Evolutionary conservation across 2,113 vertebrate species (phyloP), one percentile per base, ranked within the genome.

Genomic region (Arvicanthis niloticus): DNA sequence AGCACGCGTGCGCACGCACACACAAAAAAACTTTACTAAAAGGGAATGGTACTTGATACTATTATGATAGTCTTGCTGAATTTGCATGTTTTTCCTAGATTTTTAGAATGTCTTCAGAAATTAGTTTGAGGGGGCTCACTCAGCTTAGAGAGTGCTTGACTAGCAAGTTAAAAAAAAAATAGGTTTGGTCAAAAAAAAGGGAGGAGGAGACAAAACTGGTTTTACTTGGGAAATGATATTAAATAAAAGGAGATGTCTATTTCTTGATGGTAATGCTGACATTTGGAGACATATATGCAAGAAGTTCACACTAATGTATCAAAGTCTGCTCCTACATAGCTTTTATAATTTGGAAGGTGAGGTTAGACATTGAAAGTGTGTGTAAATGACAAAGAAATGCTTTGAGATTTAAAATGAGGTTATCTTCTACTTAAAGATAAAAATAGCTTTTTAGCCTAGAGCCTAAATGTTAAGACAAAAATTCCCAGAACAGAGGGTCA

Each of bases 281-380:
- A 86, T 56, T 88, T 60, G 45, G 9, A 82, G 9, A 92, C 77
- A 42, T 62, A 78, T 58, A 94, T 60, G 31, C 34, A 88, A 89
- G 76, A 70, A 91, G 58, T 5, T 95, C 70, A 96, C 70, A 95
- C 1, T 78, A 96, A 85, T 82, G 19, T 70, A 94, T 92, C 80
- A 58, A 58, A 77, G 51, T 75, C 51, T 95, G 70, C 21, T 76
- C 87, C 62, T 42, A 91, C 40, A 21, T 0, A 85, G 68, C n/a
- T 85, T 95, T 90, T 88, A 92, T 19, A 73, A 68, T 91, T 73
- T 93, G 37, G 58, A 90, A 78, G 60, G 22, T 40, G 89, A 96
- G 40, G 89, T 88, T n/a, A 91, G 88, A 89, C 73, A 93, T 12
- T 45, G 67, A 88, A 95, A 89, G 60, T 90, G 5, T 73, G 60